Evolutionary conservation across 2,113 vertebrate genomes (phyloP), one percentile per base, ranked within the genome.

Genomic region (Paratilapia polleni): DNA sequence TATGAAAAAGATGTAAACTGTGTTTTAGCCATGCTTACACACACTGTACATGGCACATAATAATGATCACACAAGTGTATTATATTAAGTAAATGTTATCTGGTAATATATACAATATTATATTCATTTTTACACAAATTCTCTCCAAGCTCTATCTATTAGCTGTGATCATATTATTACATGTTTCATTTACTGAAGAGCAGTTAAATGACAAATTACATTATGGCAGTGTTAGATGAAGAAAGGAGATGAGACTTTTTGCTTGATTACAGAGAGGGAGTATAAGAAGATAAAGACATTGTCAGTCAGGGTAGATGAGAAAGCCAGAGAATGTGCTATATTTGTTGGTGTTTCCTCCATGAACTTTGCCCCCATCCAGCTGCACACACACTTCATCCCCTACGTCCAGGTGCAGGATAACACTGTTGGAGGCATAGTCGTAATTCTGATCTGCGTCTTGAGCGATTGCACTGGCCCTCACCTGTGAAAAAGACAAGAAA

Each of bases 241-340:
- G 73, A 70, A 81, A 68, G 22, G 49, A 70, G 75, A 87, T 60
- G 57, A 85, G 22, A 78, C 19, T 36, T 85, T 90, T 89, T 91
- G 89, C 84, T 88, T 77, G 76, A 56, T 84, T 82, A 83, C 41
- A 90, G 85, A 63, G 64, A 58, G 41, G 28, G 61, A 64, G 22
- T 54, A 62, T 34, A 81, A 36, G 75, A 36, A 80, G 49, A 52
- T 26, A 59, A 80, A 58, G 36, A 57, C 59, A 49, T 79, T 87
- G 82, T 96, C 94, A 96, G 87, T 97, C 97, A 0, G 97, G 97
- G 92, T 98, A 98, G 94, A 98, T 97, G 92, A 98, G 97, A 94
- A 98, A 98, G 85, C 97, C 97, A 0, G 97, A 98, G 95, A 98
- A 98, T 88, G 97, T 98, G 95, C 97, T 98, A 95, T 98, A 98